phyloP scores from a whole-genome alignment of 2,113 vertebrate genomes.

The Psophia crepitans region DNA sequence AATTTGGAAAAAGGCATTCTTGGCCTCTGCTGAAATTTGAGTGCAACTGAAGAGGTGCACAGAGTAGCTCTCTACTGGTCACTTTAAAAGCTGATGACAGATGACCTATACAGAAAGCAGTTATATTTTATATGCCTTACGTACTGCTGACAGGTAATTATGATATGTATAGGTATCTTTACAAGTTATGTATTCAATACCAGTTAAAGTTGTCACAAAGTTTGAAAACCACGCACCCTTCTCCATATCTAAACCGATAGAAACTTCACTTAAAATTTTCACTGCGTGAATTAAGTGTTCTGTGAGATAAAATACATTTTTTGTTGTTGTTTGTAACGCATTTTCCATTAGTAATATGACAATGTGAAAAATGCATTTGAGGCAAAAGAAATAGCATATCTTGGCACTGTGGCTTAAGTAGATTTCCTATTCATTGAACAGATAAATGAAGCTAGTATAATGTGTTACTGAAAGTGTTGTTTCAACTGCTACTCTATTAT shows the following conservation, averaged over 20 bases:
- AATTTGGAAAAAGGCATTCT: background rate
- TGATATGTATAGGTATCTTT: background rate
- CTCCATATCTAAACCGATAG: conserved; percentile 8
- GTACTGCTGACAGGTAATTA: background rate
- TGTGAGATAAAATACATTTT: conserved; percentile 38
- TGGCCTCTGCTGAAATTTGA: background rate
- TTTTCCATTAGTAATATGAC: conserved; percentile 57
- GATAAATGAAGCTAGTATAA: conserved; percentile 73
- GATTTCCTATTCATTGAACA: conserved; percentile 78
- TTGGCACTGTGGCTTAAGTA: conserved; percentile 67
- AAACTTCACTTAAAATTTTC: conserved; percentile 45
- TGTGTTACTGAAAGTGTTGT: conserved; percentile 61
- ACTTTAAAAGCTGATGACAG: background rate
- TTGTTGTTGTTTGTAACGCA: conserved; percentile 57
- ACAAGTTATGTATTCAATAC: no score
- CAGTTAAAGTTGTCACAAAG: background rate
- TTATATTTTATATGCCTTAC: background rate
- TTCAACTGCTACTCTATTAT: conserved; percentile 52
- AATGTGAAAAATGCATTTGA: conserved; percentile 71
- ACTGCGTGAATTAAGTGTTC: conserved; percentile 49
- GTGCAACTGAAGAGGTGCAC: background rate
- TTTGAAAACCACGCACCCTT: background rate
- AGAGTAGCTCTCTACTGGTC: background rate
- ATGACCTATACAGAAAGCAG: background rate
- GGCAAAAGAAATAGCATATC: conserved; percentile 63